Base-by-base conservation (phyloP, 1,140 invertebrate species). In the Ceratosolen solmsi region DNA sequence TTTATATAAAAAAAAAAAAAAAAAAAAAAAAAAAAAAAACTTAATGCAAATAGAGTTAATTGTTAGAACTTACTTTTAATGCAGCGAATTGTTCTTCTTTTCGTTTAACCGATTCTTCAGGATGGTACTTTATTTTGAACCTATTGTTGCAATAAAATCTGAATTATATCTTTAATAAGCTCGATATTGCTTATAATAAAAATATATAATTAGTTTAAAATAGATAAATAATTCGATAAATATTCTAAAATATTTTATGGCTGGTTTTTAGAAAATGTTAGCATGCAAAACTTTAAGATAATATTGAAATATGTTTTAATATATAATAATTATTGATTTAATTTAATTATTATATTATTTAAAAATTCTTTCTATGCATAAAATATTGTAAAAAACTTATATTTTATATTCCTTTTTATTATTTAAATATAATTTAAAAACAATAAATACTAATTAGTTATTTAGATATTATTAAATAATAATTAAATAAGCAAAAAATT, bases 51-150 rank as follows among this genome's bases (percentile, higher is more conserved):
- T 41, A 27, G 25, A 72, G 0, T 8, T 13, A 51, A 20, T 33
- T 54, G 9, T 54, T 84, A 58, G 38, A 71, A 36, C 78, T 87
- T 93, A 97, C 96, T 92, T 98, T 96, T 17, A 99, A 92, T 74
- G 96, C 95, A 76, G 92, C 90, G 20, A 95, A 92, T 85, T 98
- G 96, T 89, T 99, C 98, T 41, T 97, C 95, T 92, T 97, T 97
- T 58, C 96, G 93, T 91, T 97, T 98, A 11, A 96, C 93, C 74
- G 96, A 97, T 87, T 99, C 98, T 92, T 99, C 98, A 7, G 99
- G 99, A 92, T 99, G 98, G 90, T 99, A 99, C 92, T 99, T 99
- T 84, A 97, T 95, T 92, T 98, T 98, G 93, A 99, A 99, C 99
- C 99, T 99, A 79, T 46, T 27, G 36, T 86, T 41, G 75, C 2